Conservation (phyloP, 2,113 vertebrate genomes). For the Oncorhynchus gorbuscha region DNA sequence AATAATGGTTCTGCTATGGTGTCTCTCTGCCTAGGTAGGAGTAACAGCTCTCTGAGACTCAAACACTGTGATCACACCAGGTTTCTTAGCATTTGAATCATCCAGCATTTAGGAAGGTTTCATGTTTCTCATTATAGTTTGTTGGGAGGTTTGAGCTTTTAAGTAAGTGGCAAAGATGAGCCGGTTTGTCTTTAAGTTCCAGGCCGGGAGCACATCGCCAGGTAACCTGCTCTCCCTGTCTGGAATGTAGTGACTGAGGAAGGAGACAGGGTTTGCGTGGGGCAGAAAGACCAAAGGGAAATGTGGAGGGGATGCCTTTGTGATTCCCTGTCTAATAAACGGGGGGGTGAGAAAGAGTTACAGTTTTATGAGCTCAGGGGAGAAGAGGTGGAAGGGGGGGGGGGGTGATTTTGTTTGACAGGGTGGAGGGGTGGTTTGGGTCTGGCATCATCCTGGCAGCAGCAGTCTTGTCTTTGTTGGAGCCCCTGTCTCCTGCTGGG, state of each 20-base stretch:
- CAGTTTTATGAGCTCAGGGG: slow-evolving; percentile 20
- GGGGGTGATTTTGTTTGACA: slow-evolving; percentile 1
- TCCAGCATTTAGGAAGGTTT: background rate
- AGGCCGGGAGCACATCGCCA: too few species aligned
- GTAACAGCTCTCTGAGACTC: too few species aligned
- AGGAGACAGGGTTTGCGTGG: background rate
- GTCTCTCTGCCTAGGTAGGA: background rate
- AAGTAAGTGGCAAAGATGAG: background rate
- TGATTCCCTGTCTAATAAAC: slow-evolving; percentile 14
- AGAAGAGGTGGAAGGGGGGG: background rate
- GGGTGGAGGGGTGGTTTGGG: background rate
- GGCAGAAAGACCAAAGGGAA: background rate
- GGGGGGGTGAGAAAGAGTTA: slow-evolving; percentile 9
- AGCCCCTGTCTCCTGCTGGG: slow-evolving; percentile 13
- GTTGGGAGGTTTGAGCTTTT: background rate
- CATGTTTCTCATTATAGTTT: background rate
- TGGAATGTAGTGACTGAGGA: slow-evolving; percentile 19
- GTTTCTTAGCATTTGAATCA: too few species aligned
- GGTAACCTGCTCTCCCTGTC: slow-evolving; percentile 17
- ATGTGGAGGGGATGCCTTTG: slow-evolving; percentile 13
- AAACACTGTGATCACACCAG: too few species aligned
- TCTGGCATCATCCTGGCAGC: background rate
- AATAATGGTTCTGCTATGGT: background rate
- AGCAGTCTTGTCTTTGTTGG: slow-evolving; percentile 28
- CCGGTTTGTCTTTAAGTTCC: background rate